Percentiles rank a stretch among this genome's conserved stretches.
Evolutionary conservation across 2,888 invertebrate species (phyloP).

Genomic region (Synanthedon vespiformis): DNA sequence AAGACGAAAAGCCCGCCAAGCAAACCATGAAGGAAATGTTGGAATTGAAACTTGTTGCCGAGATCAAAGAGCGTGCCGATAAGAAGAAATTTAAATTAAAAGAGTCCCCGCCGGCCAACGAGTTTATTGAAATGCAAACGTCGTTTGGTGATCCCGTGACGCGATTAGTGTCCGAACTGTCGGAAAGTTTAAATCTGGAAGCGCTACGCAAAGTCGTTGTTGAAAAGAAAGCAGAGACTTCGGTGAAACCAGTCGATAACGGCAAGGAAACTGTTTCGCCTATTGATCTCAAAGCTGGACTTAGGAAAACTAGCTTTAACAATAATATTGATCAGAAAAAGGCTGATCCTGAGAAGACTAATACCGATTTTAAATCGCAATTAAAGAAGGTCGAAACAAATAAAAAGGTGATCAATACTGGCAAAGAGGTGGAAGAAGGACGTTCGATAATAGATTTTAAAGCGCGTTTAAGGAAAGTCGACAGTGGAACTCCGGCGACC

Average conservation of each 20-base stretch:
- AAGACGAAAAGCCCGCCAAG: constrained; percentile 34
- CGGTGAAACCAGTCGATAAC: constrained; percentile 17
- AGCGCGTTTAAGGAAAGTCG: constrained; percentile 85
- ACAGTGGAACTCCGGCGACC: constrained; percentile 50
- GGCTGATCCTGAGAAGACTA: constrained; percentile 33
- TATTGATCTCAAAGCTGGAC: constrained; percentile 61
- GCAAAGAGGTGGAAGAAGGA: constrained; percentile 65
- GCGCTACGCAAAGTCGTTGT: constrained; percentile 27
- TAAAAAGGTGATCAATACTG: constrained; percentile 63
- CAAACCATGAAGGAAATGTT: constrained; percentile 84
- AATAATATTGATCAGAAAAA: constrained; percentile 25
- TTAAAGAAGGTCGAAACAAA: constrained; percentile 81
- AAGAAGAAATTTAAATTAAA: constrained; percentile 70
- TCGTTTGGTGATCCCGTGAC: constrained; percentile 79
- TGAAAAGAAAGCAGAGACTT: constrained; percentile 23
- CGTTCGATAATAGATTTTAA: constrained; percentile 85
- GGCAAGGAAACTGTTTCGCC: constrained; percentile 38
- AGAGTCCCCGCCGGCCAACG: constrained; percentile 60
- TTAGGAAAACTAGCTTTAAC: constrained; percentile 49
- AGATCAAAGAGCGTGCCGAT: constrained; percentile 84
- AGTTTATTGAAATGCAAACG: constrained; percentile 23
- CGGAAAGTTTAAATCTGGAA: constrained; percentile 84
- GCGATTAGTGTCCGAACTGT: constrained; percentile 85
- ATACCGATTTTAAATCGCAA: constrained; percentile 73
- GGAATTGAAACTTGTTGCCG: constrained; percentile 83